These are phyloP conservation scores for Dendrocincla fuliginosa DNA, from an alignment of 2,797 vertebrate genomes.

Conservation along the genomic window DNA sequence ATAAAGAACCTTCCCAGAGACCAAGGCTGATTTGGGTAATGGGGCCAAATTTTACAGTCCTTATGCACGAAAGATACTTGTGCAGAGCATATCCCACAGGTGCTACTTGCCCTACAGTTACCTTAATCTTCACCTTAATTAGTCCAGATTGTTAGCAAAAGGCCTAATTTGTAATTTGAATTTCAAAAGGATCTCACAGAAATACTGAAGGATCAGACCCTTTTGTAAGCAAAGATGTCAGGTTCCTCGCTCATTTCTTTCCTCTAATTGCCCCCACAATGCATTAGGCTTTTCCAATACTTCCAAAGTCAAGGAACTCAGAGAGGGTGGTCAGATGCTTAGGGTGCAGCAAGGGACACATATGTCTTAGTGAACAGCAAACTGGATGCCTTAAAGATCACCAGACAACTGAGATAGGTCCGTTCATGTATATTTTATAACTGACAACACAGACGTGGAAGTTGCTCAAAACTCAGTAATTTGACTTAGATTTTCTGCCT, in stretches of 20 bases:
- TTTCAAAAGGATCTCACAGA: neutral
- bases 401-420: neutral
- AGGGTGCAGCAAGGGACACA: neutral
- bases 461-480: neutral
- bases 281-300: neutral
- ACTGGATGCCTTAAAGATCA: neutral
- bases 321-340: neutral
- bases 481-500: neutral
- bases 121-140: neutral
- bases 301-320: neutral
- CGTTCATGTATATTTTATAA: neutral
- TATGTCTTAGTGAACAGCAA: neutral
- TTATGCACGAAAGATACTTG: neutral
- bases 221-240: neutral
- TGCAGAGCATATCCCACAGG: neutral
- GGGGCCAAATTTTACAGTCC: neutral
- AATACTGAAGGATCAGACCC: neutral
- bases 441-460: fast-evolving
- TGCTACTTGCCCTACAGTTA: neutral
- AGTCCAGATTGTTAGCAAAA: neutral
- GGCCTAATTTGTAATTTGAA: neutral
- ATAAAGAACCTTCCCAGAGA: neutral
- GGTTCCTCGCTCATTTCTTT: neutral
- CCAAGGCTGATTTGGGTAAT: neutral
- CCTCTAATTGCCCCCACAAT: neutral